Evolutionary conservation across 1,140 invertebrate genomes (phyloP), one percentile per base, ranked within the genome.

Genomic region (Probaryconus sp.): DNA sequence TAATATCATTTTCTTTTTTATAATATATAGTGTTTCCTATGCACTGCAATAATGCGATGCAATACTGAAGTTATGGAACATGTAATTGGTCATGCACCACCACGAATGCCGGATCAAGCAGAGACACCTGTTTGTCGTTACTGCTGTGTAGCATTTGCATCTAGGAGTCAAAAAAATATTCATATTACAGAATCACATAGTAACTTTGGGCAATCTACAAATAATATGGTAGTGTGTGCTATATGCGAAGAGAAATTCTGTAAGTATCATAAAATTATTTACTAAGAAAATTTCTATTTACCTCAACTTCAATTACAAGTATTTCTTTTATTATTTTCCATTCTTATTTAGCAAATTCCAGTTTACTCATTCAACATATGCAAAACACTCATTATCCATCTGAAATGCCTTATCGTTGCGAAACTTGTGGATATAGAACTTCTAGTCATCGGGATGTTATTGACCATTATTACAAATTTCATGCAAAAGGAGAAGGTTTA

Each of bases 391-490:
- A 96, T 86, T 89, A 90, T 58, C 92, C 91, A 14, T 89, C 91
- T 2, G 95, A 96, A 83, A 89, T 95, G 84, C 95, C 95, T 0
- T 96, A 96, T 82, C 87, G 88, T 26, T 96, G 95, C 81, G 91
- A 91, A 16, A 89, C 90, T 17, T 96, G 94, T 77, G 85, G 88
- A 38, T 94, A 93, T 83, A 89, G 92, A 28, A 91, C 91, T 9
- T 95, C 94, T 5, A 92, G 92, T 55, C 94, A 95, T 81, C 91
- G 92, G 61, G 89, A 92, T 67, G 86, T 91, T 13, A 90, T 94
- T 35, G 91, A 94, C 79, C 94, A 96, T 85, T 94, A 91, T 80
- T 91, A 92, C 74, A 83, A 89, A 30, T 77, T 85, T 18, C 94
- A 95, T 79, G 87, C 90, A 17, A 89, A 89, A 55, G 89, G 89